phyloP scores from a whole-genome alignment of 2,113 vertebrate species.

The Oenanthe melanoleuca region DNA sequence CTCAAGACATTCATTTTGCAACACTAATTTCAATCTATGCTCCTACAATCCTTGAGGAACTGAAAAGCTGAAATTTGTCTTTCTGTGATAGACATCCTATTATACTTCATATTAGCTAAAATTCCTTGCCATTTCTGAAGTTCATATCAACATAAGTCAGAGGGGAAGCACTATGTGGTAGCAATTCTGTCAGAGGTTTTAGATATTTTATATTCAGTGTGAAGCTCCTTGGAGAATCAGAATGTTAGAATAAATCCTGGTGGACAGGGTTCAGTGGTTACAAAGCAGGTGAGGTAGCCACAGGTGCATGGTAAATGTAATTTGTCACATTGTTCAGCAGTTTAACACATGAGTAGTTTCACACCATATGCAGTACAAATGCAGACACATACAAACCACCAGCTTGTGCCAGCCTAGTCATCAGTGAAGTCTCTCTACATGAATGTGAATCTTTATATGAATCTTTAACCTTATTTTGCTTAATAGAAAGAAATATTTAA shows the following conservation, averaged over 20 bases:
- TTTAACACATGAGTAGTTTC: conserved; percentile 56
- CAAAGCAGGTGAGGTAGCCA: conserved; percentile 53
- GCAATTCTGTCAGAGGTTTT: not conserved
- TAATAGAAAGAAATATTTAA: not conserved
- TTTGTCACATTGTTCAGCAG: conserved; percentile 60
- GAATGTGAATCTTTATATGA: not conserved
- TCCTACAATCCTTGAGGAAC: not conserved
- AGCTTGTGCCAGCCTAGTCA: not conserved
- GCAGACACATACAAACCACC: not conserved
- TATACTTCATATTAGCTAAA: not conserved
- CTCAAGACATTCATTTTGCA: not conserved
- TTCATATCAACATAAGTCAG: not conserved
- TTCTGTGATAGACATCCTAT: not conserved
- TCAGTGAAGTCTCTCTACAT: not conserved
- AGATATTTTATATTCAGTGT: not conserved
- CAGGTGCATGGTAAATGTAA: conserved; percentile 60
- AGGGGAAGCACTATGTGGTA: not conserved
- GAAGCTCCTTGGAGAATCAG: conserved; percentile 8
- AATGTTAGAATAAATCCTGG: conserved; percentile 48
- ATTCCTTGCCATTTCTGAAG: not conserved
- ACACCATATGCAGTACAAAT: conserved; percentile 26
- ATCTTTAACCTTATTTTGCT: not conserved
- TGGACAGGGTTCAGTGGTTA: conserved; percentile 32
- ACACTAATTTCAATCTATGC: not conserved
- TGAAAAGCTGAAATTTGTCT: not conserved